Base-by-base conservation (phyloP, 2,113 vertebrate genomes). In the Cryptotis parvus region DNA sequence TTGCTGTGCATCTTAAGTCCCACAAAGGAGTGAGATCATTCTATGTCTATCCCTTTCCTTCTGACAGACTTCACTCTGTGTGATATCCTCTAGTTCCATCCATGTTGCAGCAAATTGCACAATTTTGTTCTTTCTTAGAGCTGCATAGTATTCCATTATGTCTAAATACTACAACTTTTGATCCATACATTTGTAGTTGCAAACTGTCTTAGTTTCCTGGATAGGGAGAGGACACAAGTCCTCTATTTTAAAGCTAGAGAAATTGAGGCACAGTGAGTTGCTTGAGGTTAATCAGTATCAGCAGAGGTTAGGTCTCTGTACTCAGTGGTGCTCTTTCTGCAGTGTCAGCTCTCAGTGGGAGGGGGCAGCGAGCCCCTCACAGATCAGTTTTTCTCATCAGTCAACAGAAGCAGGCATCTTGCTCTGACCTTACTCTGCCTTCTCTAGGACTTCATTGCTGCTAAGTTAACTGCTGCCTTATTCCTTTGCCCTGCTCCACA, bases 181-280 rank as follows among this genome's bases (percentile, higher is more conserved):
- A 24, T 58, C 55, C 18, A 58, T 22, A 22, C 55, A 58, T 58
- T 24, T 58, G 55, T 58, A 58, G 55, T 58, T 58, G 55, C 76
- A 86, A 24, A 79, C 92, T 90, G 84, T 70, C 22, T 58, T 58
- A 58, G 20, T 58, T 58, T 20, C 24, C 69, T 41, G 68, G n/a
- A 90, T 4, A 69, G 45, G 76, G 61, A 37, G 6, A 91, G 33
- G 45, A 10, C 85, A n/a, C 45, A 58, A 80, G n/a, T 1, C 11
- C 41, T 49, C 55, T 14, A 68, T 79, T 92, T 81, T 65, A 75
- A 2, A 92, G 84, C 41, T 84, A 73, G 73, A 94, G 70, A 95
- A 87, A 82, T 1, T 58, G 65, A 94, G 37, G 66, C 33, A 55
- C 22, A 77, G 72, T 66, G 72, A 86, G 20, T 35, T 45, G 80